A percentile compares a stretch with the other conserved stretches of the same genome.
Conservation (phyloP, 2,113 vertebrate species). For the Zosterops lateralis region DNA sequence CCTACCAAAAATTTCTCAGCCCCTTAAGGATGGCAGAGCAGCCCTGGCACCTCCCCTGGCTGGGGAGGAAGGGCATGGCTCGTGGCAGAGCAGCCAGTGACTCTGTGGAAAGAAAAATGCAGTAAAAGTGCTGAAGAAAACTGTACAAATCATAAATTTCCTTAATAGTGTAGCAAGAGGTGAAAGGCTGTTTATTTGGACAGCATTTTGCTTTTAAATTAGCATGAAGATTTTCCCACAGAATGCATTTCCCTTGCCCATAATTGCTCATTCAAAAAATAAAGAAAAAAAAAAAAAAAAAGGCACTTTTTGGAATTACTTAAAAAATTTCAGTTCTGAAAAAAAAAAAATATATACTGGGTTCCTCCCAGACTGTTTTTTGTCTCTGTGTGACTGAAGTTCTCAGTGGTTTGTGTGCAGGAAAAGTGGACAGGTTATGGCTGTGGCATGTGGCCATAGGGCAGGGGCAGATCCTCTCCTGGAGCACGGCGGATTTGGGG, state of each 20-base stretch:
- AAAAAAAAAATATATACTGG: background rate
- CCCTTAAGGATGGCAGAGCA: background rate
- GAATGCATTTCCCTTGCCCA: background rate
- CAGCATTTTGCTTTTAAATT: background rate
- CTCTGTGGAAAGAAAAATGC: background rate
- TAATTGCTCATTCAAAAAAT: background rate
- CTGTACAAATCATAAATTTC: background rate
- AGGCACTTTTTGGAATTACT: background rate
- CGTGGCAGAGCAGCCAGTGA: background rate
- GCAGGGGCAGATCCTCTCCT: background rate
- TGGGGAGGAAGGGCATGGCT: background rate
- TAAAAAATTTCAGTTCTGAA: background rate
- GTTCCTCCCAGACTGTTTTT: background rate
- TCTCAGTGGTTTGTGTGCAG: background rate
- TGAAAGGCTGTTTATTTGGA: background rate
- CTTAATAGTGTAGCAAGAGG: background rate
- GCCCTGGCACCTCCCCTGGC: background rate
- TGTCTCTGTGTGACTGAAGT: fast-evolving
- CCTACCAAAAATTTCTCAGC: background rate
- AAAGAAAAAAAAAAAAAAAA: background rate
- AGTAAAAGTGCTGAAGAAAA: background rate
- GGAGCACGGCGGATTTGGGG: background rate
- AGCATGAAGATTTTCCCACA: background rate
- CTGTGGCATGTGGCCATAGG: fast-evolving
- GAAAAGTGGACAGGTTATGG: background rate